Base-by-base conservation (phyloP, 2,797 vertebrate species). In the Lithobates sylvaticus region DNA sequence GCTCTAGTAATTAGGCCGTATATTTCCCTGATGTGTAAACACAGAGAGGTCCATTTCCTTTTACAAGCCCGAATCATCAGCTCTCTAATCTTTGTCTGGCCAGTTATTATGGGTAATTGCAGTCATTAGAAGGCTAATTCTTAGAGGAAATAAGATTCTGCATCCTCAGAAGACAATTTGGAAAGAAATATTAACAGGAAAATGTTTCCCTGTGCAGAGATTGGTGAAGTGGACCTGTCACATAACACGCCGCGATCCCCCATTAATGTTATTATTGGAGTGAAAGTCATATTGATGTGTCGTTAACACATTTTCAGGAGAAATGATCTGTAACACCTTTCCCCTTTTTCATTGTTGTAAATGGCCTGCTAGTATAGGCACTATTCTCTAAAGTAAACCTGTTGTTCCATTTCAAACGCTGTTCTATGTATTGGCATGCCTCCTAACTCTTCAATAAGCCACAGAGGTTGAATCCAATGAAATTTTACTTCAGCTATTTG, bases 1-100 rank as follows among this genome's bases (percentile, higher is more conserved):
- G 54, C 61, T 36, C 61, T 39, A 26, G 61, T 78, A 42, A 78
- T 78, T 39, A 65, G 23, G 15, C 34, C 58, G 15, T 32, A 26
- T 77, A 77, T 77, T 77, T 78, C 76, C 76, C 61, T 26, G n/a
- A n/a, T 39, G 76, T 16, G 58, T 64, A 77, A 36, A 39, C 61
- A 64, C 44, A 21, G 23, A 58, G 32, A 36, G 29, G 50, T n/a
- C 75, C 54, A 76, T 76, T 61, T 76, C 47, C 50, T 15, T 76
- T 76, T 76, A 61, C 50, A 76, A 65, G 76, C 32, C 12, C 8
- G 27, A 32, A 64, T 64, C 61, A 23, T 10, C 58, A n/a, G 61
- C 61, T 10, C 34, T n/a, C 8, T 73, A 73, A 73, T 73, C 23
- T 44, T 5, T 73, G 71, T 73, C 71, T 44, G 71, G 71, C 36